A percentile compares a stretch with the other conserved stretches of the same genome.
These are phyloP conservation scores for Ptycholaimellus sp. DNA, from an alignment of 2,888 invertebrate species.

Conservation along the genomic window DNA sequence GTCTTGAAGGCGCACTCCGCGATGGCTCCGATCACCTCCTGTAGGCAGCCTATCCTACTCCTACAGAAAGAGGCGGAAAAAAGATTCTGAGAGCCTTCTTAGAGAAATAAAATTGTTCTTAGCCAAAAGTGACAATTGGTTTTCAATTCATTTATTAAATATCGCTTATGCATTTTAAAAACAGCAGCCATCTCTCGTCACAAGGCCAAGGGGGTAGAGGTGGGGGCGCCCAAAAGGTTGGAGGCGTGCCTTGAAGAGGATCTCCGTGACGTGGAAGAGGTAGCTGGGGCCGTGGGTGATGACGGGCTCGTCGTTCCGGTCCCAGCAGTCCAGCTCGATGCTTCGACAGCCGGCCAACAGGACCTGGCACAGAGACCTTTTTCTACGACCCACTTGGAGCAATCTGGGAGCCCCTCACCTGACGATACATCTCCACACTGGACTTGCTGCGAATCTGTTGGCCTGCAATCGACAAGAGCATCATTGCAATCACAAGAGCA, in stretches of 20 bases:
- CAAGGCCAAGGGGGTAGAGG: no score
- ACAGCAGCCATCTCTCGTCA: no score
- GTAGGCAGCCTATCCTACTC: conserved; percentile 8
- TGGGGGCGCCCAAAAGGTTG: no score
- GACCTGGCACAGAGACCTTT: conserved; percentile 31
- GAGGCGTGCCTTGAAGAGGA: not conserved
- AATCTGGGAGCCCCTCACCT: conserved; percentile 27
- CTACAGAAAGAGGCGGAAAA: not conserved
- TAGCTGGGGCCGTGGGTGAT: conserved; percentile 73
- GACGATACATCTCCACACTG: conserved; percentile 89
- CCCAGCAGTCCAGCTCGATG: conserved; percentile 96
- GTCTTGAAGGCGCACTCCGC: conserved; percentile 93
- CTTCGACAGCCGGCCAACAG: conserved; percentile 85
- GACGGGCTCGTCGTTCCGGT: conserved; percentile 85
- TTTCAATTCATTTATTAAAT: not conserved
- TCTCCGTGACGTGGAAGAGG: not conserved
- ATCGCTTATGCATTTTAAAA: not conserved
- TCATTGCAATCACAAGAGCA: not conserved
- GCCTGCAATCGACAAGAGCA: not conserved
- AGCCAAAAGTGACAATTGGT: not conserved
- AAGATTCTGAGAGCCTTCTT: not conserved
- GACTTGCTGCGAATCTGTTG: conserved; percentile 71
- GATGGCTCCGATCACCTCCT: conserved; percentile 80
- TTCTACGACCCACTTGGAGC: conserved; percentile 2
- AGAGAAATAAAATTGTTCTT: not conserved